These are phyloP conservation scores for Sphaeridia pumilis DNA, from an alignment of 2,888 invertebrate genomes.

Conservation along the genomic window DNA sequence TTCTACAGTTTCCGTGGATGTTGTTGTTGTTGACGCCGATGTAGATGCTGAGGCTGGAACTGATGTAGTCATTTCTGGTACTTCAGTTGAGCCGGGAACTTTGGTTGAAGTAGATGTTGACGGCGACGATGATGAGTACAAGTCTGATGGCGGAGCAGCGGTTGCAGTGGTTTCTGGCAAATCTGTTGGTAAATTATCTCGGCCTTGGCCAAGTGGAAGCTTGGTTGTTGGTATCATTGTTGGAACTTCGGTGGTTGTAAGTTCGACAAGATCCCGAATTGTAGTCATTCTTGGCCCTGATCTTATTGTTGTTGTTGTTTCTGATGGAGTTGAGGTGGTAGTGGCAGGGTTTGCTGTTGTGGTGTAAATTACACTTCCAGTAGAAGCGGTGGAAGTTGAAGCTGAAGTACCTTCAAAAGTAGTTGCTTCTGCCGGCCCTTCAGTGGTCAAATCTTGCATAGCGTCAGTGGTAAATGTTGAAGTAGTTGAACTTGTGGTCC, in stretches of 20 bases:
- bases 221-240: background rate
- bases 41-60: background rate
- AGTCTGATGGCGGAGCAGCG: no score
- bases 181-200: background rate
- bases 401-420: no score
- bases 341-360: background rate
- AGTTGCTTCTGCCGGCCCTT: background rate
- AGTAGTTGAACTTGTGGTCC: no score
- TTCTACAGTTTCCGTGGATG: no score
- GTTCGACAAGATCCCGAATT: background rate
- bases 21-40: background rate
- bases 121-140: background rate
- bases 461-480: background rate
- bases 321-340: background rate
- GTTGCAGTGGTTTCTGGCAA: background rate
- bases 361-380: background rate
- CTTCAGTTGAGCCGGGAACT: background rate
- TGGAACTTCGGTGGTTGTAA: background rate
- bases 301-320: background rate
- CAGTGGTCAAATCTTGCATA: background rate
- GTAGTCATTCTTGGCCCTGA: background rate
- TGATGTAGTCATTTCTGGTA: background rate
- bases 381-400: no score
- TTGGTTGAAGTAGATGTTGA: background rate
- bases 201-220: background rate